Base-by-base conservation (phyloP, 1,140 invertebrate genomes). In the Formica exsecta region DNA sequence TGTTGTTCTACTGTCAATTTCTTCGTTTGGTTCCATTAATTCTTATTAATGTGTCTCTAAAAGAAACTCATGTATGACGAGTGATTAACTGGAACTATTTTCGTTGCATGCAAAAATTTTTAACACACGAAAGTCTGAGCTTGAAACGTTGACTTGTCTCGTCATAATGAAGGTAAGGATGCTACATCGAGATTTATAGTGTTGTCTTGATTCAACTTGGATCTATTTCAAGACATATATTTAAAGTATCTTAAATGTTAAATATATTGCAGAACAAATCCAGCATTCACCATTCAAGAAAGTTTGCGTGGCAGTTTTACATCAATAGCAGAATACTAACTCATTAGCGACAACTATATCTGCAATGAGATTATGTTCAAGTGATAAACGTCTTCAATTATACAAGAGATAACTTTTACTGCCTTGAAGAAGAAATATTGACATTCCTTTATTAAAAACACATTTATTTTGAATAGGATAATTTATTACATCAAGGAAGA, bases 221-320 rank as follows among this genome's bases (percentile, higher is more conserved):
- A 61, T 73, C 13, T 22, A 7, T 4, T 80, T 71, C n/a, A 73
- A 44, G 5, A 44, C 2, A 70, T 36, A 59, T 44, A 51, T 6
- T 2, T 11, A 61, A 51, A 44, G 7, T 85, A 48, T 16, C 19
- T 73, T 44, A 87, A 79, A 79, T 74, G 3, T 88, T 76, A 64
- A 44, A 89, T 73, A 74, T 75, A 79, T 95, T 95, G 91, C 91
- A 95, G 94, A 91, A 91, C 92, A 75, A 95, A 95, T 93, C 92
- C 93, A 54, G 91, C 92, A 86, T 95, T 94, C 92, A 90, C 90
- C 16, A 91, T 93, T 81, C 92, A 95, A 79, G 94, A 94, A 77
- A 89, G 68, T 65, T 22, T 91, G 83, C 81, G 84, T 68, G 93
- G 90, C 87, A 88, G 13, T 62, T 90, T 90, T 73, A 68, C 62